These are phyloP conservation scores for Ptychoptera contaminata DNA, from an alignment of 2,888 invertebrate species.

Conservation along the genomic window DNA sequence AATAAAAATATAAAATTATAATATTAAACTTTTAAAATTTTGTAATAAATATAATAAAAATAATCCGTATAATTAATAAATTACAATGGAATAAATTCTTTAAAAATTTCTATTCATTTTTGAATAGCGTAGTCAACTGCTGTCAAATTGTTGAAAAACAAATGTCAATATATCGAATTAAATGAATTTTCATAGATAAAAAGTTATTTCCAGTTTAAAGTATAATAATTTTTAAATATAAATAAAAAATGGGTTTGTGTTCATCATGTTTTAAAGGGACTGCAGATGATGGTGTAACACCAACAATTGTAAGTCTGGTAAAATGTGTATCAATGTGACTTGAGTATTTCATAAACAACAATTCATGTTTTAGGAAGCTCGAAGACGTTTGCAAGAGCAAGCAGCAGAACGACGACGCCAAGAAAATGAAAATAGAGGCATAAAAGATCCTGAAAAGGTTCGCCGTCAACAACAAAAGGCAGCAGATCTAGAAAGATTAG, in stretches of 20 bases:
- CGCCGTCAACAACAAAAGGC: constrained; percentile 41
- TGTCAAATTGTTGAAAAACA: too few relatives aligned
- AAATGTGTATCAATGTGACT: too few relatives aligned
- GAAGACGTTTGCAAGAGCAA: constrained; percentile 46
- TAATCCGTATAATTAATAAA: too few relatives aligned
- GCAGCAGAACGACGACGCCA: constrained; percentile 49
- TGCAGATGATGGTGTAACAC: constrained; percentile 16
- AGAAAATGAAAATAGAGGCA: constrained; percentile 43
- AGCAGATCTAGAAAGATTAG: constrained; percentile 39
- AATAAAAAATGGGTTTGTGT: constrained; percentile 14
- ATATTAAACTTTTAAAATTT: too few relatives aligned
- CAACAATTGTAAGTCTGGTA: constrained; percentile 1
- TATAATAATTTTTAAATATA: background rate
- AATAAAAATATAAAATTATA: too few relatives aligned
- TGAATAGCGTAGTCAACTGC: too few relatives aligned
- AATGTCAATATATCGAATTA: too few relatives aligned
- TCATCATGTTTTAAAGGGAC: constrained; percentile 21
- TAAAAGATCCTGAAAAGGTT: constrained; percentile 45
- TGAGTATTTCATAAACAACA: too few relatives aligned
- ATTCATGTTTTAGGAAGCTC: constrained; percentile 40
- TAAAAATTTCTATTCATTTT: too few relatives aligned
- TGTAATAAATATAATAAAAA: too few relatives aligned
- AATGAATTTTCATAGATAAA: too few relatives aligned
- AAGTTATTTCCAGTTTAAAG: background rate
- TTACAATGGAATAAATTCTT: too few relatives aligned